These are phyloP conservation scores for Trissolcus brochymenae DNA, from an alignment of 2,888 invertebrate genomes.

Conservation along the genomic window DNA sequence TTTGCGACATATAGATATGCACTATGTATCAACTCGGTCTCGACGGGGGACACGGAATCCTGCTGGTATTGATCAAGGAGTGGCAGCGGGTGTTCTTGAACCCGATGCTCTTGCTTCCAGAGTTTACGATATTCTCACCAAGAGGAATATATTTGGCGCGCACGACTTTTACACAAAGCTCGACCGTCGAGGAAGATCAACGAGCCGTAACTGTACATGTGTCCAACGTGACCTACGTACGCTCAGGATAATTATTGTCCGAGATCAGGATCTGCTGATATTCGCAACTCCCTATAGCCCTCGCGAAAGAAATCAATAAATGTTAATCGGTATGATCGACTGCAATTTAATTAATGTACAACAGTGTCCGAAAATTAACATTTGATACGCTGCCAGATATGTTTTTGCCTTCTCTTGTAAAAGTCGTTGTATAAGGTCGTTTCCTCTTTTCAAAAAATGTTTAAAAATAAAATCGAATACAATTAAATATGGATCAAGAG, in stretches of 20 bases:
- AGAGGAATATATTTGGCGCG: constrained; percentile 53
- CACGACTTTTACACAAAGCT: constrained; percentile 48
- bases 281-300: constrained; percentile 15
- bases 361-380: constrained; percentile 20
- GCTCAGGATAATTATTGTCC: constrained; percentile 50
- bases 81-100: constrained; percentile 72
- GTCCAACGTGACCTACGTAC: constrained; percentile 52
- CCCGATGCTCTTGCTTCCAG: constrained; percentile 68
- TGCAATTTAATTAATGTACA: constrained; percentile 18
- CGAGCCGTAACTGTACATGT: constrained; percentile 51
- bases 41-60: constrained; percentile 54
- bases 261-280: constrained; percentile 45
- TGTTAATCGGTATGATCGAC: constrained; percentile 15
- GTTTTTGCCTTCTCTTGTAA: too few relatives aligned
- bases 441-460: too few relatives aligned
- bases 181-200: constrained; percentile 45
- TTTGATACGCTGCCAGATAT: constrained; percentile 1
- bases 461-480: too few relatives aligned
- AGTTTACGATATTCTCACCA: constrained; percentile 67
- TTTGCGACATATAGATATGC: constrained; percentile 56
- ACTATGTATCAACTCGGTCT: constrained; percentile 52
- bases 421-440: too few relatives aligned
- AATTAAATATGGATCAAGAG: too few relatives aligned
- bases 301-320: constrained; percentile 16
- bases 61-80: constrained; percentile 70